Evolutionary conservation across 1,140 invertebrate genomes (phyloP).

Genomic region (Neodiprion virginianus): DNA sequence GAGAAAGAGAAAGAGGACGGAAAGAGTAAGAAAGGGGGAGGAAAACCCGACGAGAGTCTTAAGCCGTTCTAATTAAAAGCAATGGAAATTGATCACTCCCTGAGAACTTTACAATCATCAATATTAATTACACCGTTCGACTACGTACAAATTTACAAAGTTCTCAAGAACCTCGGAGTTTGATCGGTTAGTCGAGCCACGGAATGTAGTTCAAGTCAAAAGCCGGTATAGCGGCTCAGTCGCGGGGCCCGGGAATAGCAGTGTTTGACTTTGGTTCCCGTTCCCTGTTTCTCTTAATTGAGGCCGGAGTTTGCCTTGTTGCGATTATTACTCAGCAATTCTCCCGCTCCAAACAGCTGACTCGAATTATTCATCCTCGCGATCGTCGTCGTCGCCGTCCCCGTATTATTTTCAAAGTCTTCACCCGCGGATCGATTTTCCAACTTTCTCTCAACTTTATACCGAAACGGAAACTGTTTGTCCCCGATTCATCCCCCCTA

Average conservation of each 20-base stretch:
- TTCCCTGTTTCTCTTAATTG: not conserved
- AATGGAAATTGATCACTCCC: conserved; percentile 46
- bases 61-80: conserved; percentile 39
- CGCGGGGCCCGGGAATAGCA: not conserved
- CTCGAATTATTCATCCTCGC: too few species aligned
- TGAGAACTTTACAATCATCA: conserved; percentile 45
- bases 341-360: too few species aligned
- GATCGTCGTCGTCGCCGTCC: too few species aligned
- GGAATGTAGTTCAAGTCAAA: conserved; percentile 2
- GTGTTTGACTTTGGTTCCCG: not conserved
- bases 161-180: conserved; percentile 25
- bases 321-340: conserved; percentile 1
- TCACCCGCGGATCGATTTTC: not conserved
- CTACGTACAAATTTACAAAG: conserved; percentile 46
- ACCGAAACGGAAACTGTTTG: not conserved
- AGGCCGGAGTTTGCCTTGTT: not conserved
- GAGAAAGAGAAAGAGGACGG: not conserved
- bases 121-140: conserved; percentile 45
- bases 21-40: not conserved
- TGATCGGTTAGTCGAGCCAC: not conserved
- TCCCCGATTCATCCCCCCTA: too few species aligned
- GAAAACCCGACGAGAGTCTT: not conserved
- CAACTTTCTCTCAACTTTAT: not conserved
- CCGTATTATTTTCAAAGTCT: not conserved
- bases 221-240: not conserved